Base-by-base conservation (phyloP, 2,797 vertebrate genomes). In the Syncerus caffer region DNA sequence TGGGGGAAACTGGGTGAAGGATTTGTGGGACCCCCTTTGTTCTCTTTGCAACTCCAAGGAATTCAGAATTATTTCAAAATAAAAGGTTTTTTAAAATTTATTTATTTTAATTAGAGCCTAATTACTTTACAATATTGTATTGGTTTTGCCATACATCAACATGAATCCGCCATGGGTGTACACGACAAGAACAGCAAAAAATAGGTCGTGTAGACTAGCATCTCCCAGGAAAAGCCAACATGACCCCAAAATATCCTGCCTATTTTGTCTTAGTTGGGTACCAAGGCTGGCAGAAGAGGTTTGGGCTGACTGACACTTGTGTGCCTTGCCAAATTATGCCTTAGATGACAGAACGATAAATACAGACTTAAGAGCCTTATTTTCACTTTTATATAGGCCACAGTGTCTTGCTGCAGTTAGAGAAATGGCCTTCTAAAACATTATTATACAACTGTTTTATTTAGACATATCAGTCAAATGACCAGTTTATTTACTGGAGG, bases 381-480 rank as follows among this genome's bases (percentile, higher is more conserved):
- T 96, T 95, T 96, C 78, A 90, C 34, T 90, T 96, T 95, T 97
- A 83, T 97, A 80, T 89, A 90, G 85, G 95, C 82, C 27, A 55
- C 16, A 38, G 50, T 90, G 31, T 92, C 78, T 93, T 92, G 31
- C 19, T 95, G 19, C 8, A 76, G 76, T 88, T 83, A 78, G 47
- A 87, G 21, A 96, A 82, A 92, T 85, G 60, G 6, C 25, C 27
- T 96, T 92, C 58, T 19, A n/a, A 84, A 96, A 55, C 14, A 29
- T 58, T 96, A n/a, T 84, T 78, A n/a, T 78, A 90, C 38, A 80
- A 19, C 14, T 86, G 53, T n/a, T 93, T 93, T 92, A 57, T 95
- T 92, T 87, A 47, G 76, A 83, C 29, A 23, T 13, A 57, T 94
- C 14, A 55, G 19, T 90, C 76, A 86, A 74, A 62, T 29, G 50